A percentile compares a stretch with the other conserved stretches of the same genome.
These are phyloP conservation scores for Heliconius sara DNA, from an alignment of 2,888 invertebrate genomes.

Conservation along the genomic window DNA sequence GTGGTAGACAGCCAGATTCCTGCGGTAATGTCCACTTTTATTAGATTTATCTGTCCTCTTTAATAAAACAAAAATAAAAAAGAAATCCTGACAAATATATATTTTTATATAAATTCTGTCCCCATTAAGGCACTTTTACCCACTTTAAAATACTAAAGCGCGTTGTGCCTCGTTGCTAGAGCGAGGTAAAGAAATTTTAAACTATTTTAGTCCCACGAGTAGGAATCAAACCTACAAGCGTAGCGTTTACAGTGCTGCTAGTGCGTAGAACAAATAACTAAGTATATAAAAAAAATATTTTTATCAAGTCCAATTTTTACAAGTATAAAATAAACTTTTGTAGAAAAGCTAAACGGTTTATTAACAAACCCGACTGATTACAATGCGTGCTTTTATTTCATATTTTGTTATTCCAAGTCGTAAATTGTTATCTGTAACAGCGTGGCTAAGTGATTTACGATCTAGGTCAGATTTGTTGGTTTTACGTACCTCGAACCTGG, in stretches of 20 bases:
- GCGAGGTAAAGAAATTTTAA: no score
- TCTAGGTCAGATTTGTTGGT: constrained; percentile 82
- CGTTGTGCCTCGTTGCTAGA: no score
- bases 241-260: no score
- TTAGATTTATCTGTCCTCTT: constrained; percentile 48
- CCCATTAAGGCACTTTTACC: no score
- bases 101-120: no score
- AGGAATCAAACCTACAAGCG: no score
- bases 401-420: constrained; percentile 69
- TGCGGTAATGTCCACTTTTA: constrained; percentile 59
- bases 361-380: constrained; percentile 33
- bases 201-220: no score
- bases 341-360: constrained; percentile 21
- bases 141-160: no score
- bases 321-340: constrained; percentile 25
- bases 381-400: constrained; percentile 52
- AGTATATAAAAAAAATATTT: neutral
- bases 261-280: neutral
- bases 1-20: constrained; percentile 58
- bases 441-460: constrained; percentile 83
- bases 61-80: constrained; percentile 24
- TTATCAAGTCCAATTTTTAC: neutral
- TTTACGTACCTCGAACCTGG: constrained; percentile 76
- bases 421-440: constrained; percentile 79
- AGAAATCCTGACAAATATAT: neutral